These are phyloP conservation scores for Acrossocheilus wenchowensis DNA, from an alignment of 2,797 vertebrate genomes.

Conservation along the genomic window DNA sequence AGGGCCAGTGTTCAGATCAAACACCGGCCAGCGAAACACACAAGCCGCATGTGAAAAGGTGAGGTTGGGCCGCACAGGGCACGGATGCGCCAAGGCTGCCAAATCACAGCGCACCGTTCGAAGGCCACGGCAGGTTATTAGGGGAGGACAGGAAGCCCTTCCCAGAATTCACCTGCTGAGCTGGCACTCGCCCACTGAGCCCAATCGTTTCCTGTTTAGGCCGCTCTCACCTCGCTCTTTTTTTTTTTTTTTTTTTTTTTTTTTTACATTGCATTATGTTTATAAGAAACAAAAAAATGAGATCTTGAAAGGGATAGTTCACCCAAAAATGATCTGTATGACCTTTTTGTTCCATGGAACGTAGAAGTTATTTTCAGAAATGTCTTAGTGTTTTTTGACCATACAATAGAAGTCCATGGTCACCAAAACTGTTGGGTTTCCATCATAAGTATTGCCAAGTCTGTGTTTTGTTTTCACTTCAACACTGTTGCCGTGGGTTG, in stretches of 20 bases:
- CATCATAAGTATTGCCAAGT: not conserved
- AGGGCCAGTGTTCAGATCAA: constrained; percentile 69
- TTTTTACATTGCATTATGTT: not conserved
- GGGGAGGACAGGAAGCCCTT: constrained; percentile 29
- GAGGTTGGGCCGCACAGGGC: not conserved
- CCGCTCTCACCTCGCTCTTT: not conserved
- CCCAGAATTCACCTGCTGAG: constrained; percentile 50
- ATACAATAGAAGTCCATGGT: not conserved
- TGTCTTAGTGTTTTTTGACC: not conserved
- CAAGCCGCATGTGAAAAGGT: constrained; percentile 16
- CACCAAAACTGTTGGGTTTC: not conserved
- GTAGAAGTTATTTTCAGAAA: not conserved
- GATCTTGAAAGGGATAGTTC: not conserved
- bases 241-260: not conserved
- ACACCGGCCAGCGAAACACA: constrained; percentile 31
- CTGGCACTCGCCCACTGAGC: not conserved
- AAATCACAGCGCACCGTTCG: constrained; percentile 17
- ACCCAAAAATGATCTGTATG: not conserved
- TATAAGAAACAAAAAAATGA: not conserved
- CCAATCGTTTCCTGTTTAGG: constrained; percentile 51
- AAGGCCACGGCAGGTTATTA: constrained; percentile 13
- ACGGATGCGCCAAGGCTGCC: constrained; percentile 36
- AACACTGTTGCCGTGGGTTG: too few species aligned
- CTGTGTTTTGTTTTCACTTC: too few species aligned
- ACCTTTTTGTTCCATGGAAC: not conserved